These are phyloP conservation scores for Trichomalopsis sarcophagae DNA, from an alignment of 1,140 invertebrate species.

Conservation along the genomic window DNA sequence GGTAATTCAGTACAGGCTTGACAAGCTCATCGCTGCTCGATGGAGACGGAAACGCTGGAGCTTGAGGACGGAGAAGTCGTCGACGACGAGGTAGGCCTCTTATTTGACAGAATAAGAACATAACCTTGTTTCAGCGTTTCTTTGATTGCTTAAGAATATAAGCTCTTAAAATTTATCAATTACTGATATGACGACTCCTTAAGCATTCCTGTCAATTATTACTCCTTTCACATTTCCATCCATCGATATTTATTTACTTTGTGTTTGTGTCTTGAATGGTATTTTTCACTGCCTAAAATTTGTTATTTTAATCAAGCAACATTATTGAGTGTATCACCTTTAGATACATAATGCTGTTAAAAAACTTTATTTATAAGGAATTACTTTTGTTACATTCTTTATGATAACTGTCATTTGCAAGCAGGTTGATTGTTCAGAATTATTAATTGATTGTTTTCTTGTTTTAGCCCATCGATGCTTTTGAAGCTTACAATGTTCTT, in stretches of 20 bases:
- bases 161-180: neutral
- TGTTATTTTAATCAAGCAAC: too few species aligned
- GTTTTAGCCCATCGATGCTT: conserved; percentile 64
- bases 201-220: neutral
- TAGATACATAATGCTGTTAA: too few species aligned
- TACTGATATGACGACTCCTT: neutral
- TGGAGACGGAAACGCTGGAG: conserved; percentile 70
- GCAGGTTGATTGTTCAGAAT: neutral
- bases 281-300: too few species aligned
- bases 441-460: neutral
- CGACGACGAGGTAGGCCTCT: conserved; percentile 66
- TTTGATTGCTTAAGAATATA: neutral
- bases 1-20: neutral
- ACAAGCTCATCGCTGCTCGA: conserved; percentile 25
- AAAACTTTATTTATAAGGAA: too few species aligned
- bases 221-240: neutral
- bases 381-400: too few species aligned
- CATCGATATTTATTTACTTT: neutral
- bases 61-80: conserved; percentile 70
- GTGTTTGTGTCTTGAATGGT: neutral
- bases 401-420: too few species aligned
- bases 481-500: conserved; percentile 69
- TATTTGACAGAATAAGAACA: conserved; percentile 53
- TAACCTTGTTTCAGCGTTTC: conserved; percentile 33
- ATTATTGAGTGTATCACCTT: too few species aligned